Base-by-base conservation (phyloP, 2,888 invertebrate genomes). In the Caenorhabditis afra region DNA sequence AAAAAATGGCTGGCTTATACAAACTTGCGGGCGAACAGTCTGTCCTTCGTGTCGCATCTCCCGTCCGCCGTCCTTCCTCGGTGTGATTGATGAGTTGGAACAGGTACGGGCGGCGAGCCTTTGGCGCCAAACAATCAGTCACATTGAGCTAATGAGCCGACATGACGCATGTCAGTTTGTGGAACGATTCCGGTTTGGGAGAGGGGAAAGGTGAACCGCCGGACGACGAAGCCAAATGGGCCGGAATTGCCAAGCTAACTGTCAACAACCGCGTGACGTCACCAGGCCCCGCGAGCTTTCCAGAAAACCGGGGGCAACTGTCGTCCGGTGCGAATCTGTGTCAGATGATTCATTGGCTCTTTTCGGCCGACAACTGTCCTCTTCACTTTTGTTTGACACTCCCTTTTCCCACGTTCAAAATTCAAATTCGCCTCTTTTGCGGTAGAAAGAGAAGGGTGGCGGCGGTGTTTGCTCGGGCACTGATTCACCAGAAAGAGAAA, bases 81-180 rank as follows among this genome's bases (percentile, higher is more conserved):
- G 23, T 58, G 67, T 67, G 67, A 67, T 67, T 67, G 58, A 67
- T 67, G 67, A 67, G 58, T 67, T 67, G 67, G 67, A 67, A 67
- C 67, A 67, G 50, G 67, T 67, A 66, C 55, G 55, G 67, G 67
- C 67, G 67, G 67, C 67, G 57, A 47, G 49, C 67, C 57, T 50
- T 67, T 67, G 49, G 50, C 66, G 55, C 49, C 66, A 57, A 57
- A 66, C 62, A 66, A 66, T 66, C 49, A 45, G 45, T 57, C 47
- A 37, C 66, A 66, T 29, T 53, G 67, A 67, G 67, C 67, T 67
- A 67, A 67, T 67, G 67, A 67, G 67, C 67, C 67, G 66, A 57
- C 57, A 66, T 57, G 57, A 41, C 67, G 58, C 58, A 58, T 67
- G 67, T 58, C 67, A 58, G 50, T 23, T 67, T 58, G 39, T 41